Percentiles rank a stretch among this genome's conserved stretches.
Conservation (phyloP, 2,113 vertebrate species). For the Amblyornis subalaris region DNA sequence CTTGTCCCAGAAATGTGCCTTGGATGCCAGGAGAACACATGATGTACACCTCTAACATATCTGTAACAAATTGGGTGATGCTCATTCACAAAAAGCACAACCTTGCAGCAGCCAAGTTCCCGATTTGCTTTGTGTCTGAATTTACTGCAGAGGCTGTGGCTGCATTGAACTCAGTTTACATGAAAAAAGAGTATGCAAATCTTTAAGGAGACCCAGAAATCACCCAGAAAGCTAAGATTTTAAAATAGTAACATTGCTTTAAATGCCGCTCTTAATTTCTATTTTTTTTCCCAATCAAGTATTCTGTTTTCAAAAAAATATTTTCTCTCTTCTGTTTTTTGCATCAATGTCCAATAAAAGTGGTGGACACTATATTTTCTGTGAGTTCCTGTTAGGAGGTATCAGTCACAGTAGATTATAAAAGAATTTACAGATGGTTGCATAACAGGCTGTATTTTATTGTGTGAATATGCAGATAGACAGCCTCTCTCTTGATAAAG, state of each 20-base stretch:
- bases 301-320: neutral
- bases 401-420: neutral
- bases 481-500: neutral
- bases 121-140: neutral
- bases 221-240: neutral
- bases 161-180: neutral
- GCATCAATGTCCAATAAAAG: neutral
- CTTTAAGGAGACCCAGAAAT: neutral
- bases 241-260: neutral
- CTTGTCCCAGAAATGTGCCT: neutral
- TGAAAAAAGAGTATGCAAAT: neutral
- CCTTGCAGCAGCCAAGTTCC: neutral
- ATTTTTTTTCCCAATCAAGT: neutral
- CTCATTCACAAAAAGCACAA: neutral
- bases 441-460: neutral
- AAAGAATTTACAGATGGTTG: neutral
- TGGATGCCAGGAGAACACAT: neutral
- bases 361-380: neutral
- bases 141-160: neutral
- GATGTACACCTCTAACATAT: neutral
- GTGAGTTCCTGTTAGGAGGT: neutral
- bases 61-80: neutral
- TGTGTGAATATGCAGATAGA: neutral
- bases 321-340: neutral
- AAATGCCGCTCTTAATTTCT: neutral